Base-by-base conservation (phyloP, 2,113 vertebrate genomes). In the Reinhardtius hippoglossoides region DNA sequence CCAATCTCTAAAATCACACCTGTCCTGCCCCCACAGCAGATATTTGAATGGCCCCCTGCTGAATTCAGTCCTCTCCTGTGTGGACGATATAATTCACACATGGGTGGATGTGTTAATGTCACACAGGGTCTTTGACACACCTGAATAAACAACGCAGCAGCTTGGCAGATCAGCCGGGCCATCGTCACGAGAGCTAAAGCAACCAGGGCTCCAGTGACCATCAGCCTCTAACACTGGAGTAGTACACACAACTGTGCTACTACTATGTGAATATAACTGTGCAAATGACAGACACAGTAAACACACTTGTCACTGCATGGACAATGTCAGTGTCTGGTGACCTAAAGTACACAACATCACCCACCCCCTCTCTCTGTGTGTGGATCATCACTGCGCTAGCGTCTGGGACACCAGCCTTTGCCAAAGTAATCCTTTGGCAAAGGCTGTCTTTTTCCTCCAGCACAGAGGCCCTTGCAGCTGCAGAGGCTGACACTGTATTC, bases 361-460 rank as follows among this genome's bases (percentile, higher is more conserved):
- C 81, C 68, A 55, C 46, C 74, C 78, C 21, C 73, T 23, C 21
- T 55, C 70, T 54, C 63, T 84, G 55, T 76, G 56, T 40, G 68
- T 85, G 59, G 83, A 84, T 92, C 84, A 86, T 90, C 82, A 80
- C 80, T 88, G 81, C 73, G 59, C 75, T 75, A 81, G 76, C 67
- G 80, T 89, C 89, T 90, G 87, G 86, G 87, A 74, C 83, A 76
- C 64, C 59, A 46, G 78, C 83, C 88, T 87, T 86, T 89, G 89
- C 91, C 86, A 92, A 88, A 88, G 85, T 74, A 92, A 78, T 92
- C 78, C 87, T 90, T 89, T 92, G 84, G 87, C 90, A 74, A 84
- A 86, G 81, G 74, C 78, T 67, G 82, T 63, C 50, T 73, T 74
- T 42, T 42, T 42, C 84, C 74, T 69, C 71, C 56, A 71, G 31